These are phyloP conservation scores for Chiridota heheva DNA, from an alignment of 35 echinoderm and acorn worm genomes.

Conservation along the genomic window DNA sequence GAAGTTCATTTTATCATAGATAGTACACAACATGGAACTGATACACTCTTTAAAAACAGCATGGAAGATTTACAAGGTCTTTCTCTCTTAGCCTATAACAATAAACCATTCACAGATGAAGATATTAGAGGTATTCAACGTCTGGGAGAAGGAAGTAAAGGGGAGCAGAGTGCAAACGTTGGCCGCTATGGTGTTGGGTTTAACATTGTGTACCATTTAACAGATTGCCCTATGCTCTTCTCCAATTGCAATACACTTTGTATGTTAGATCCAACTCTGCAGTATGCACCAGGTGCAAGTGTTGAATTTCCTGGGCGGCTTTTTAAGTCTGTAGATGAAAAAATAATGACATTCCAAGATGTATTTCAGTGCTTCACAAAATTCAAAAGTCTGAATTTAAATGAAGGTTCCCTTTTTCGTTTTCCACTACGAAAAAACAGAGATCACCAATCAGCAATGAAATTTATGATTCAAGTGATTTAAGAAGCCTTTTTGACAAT, in stretches of 20 bases:
- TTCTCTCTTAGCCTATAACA: slow-evolving; percentile 74
- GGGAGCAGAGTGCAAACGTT: slow-evolving; percentile 36
- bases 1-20: slow-evolving; percentile 75
- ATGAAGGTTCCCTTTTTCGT: not conserved
- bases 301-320: slow-evolving; percentile 11
- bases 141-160: slow-evolving; percentile 70
- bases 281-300: slow-evolving; percentile 8
- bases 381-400: not conserved
- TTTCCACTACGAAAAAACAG: slow-evolving; percentile 8
- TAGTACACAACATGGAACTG: slow-evolving; percentile 35
- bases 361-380: not conserved
- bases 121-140: slow-evolving; percentile 84
- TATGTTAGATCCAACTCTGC: slow-evolving; percentile 41
- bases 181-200: slow-evolving; percentile 84
- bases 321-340: not conserved
- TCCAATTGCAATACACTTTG: slow-evolving; percentile 39
- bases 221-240: slow-evolving; percentile 75
- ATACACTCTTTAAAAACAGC: slow-evolving; percentile 12
- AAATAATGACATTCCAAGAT: not conserved
- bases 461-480: not conserved
- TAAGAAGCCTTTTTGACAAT: not conserved
- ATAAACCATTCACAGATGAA: slow-evolving; percentile 67
- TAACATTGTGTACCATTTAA: slow-evolving; percentile 81
- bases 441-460: not conserved
- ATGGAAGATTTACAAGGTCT: slow-evolving; percentile 50